Evolutionary conservation across 2,888 invertebrate species (phyloP).

Genomic region (Pristionchus arcanus): DNA sequence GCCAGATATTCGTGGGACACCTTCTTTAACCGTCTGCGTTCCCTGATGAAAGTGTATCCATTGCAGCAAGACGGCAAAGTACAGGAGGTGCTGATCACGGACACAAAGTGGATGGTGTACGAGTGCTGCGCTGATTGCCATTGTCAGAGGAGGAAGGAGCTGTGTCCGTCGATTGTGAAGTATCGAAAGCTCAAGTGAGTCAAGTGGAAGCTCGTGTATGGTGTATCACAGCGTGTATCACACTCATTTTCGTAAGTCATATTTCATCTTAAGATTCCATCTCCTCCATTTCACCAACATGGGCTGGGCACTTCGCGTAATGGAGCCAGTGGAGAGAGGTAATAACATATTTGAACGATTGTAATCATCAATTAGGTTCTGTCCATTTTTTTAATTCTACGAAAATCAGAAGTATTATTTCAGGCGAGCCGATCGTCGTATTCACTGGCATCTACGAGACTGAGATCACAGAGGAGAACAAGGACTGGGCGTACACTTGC

Average conservation of each 20-base stretch:
- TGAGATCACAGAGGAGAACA: neutral
- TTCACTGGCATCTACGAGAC: neutral
- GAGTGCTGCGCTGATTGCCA: neutral
- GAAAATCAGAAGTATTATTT: too few species aligned
- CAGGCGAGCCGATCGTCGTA: neutral
- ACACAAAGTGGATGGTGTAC: neutral
- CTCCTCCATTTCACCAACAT: neutral
- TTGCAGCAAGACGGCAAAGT: neutral
- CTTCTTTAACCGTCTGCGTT: too few species aligned
- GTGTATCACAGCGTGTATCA: too few species aligned
- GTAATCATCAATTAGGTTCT: too few species aligned
- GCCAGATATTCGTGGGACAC: too few species aligned
- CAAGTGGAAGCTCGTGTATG: too few species aligned
- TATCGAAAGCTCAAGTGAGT: neutral
- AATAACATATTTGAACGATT: too few species aligned
- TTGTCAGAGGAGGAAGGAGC: neutral
- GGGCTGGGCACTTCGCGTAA: neutral
- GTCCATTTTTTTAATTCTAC: too few species aligned
- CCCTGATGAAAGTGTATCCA: too few species aligned
- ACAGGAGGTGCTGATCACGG: neutral
- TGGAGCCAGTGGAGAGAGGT: neutral
- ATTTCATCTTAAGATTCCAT: neutral
- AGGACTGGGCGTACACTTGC: neutral
- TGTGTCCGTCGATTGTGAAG: neutral
- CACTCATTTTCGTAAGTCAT: too few species aligned